phyloP scores from a whole-genome alignment of 2,113 vertebrate genomes.

The Athene cunicularia region DNA sequence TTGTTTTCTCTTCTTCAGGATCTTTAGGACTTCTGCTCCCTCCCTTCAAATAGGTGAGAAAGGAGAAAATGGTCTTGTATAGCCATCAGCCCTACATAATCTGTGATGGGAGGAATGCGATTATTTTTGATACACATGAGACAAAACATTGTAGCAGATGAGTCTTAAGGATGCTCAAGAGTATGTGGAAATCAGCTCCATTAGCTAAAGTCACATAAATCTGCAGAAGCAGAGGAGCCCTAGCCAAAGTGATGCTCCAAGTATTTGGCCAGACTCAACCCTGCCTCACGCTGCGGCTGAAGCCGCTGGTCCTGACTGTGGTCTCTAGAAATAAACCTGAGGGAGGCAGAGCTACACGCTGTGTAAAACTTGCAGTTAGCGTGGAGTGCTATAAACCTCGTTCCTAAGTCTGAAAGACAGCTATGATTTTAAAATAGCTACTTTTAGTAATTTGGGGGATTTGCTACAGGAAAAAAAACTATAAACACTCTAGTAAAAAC shows the following conservation, averaged over 20 bases:
- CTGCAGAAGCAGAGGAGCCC: not conserved
- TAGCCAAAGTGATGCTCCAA: not conserved
- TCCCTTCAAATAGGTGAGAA: not conserved
- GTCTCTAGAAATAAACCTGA: not conserved
- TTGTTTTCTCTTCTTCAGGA: not conserved
- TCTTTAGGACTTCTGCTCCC: not conserved
- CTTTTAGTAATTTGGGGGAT: not conserved
- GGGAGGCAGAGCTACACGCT: not conserved
- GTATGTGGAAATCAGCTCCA: not conserved
- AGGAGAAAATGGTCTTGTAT: not conserved
- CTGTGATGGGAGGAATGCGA: not conserved
- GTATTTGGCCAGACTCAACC: not conserved
- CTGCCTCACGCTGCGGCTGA: not conserved
- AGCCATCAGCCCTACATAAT: not conserved
- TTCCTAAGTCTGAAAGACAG: not conserved
- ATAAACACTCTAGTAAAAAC: conserved; percentile 3
- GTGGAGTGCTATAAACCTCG: not conserved
- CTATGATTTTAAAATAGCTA: conserved; percentile 16
- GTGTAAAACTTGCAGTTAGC: not conserved
- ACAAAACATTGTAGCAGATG: not conserved
- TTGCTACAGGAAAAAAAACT: not conserved
- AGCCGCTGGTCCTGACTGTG: not conserved
- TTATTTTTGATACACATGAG: not conserved
- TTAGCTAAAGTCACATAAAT: not conserved
- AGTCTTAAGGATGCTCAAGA: not conserved